Evolutionary conservation across 2,888 invertebrate species (phyloP), one percentile per base, ranked within the genome.

Genomic region (Odontocolon sp.): DNA sequence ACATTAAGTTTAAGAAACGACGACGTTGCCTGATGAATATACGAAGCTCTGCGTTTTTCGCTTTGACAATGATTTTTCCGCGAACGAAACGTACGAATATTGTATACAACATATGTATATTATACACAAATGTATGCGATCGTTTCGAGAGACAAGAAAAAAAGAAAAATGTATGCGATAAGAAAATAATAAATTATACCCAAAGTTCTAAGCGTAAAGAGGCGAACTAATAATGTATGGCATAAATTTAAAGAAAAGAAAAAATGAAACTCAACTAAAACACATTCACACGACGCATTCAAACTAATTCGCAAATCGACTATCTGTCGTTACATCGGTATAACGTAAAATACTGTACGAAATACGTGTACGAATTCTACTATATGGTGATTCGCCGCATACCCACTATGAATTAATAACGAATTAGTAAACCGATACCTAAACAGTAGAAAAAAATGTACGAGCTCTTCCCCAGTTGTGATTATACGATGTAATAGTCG

Each of bases 361-460:
- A 73, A 5, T 61, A 69, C 64, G 31, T 66, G 63, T 69, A 66
- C 67, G 63, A 47, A 73, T 75, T 70, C 50, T 67, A 72, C 54
- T 75, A 38, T 68, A 75, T 52, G 54, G 64, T 28, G 67, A 78
- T 75, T 79, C 68, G 59, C 56, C 64, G 45, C 56, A 69, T 77
- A 74, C 70, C 61, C 68, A 71, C 71, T 77, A 66, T 72, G 73
- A 70, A 80, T 68, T 68, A 57, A 75, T 67, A 61, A 77, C 61
- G 45, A 77, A 77, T 72, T 75, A 63, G 71, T 61, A 42, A 36
- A 72, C 57, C 69, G 59, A 61, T 73, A 79, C 57, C 45, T 40
- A 57, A 50, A 63, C 50, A 42, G 50, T 33, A 64, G 56, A 63
- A 56, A 78, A 47, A 78, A 69, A 69, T 75, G 63, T 77, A 66